phyloP scores from a whole-genome alignment of 2,888 invertebrate genomes.

The Aleiodes testaceus region DNA sequence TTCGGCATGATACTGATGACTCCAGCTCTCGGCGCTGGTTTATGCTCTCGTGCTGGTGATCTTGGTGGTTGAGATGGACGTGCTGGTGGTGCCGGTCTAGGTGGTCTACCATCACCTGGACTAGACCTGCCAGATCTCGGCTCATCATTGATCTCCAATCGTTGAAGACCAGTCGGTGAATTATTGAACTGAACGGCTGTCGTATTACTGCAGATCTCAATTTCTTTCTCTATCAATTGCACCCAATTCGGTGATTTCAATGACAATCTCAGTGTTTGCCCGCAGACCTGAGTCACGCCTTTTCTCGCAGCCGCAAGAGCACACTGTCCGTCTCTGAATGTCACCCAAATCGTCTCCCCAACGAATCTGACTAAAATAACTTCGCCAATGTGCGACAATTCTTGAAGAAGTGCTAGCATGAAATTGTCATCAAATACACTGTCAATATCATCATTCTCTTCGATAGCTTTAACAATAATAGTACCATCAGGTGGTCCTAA shows the following conservation, averaged over 20 bases:
- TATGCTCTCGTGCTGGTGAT: slow-evolving; percentile 64
- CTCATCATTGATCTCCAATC: slow-evolving; percentile 74
- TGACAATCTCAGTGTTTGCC: slow-evolving; percentile 80
- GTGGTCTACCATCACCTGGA: slow-evolving; percentile 73
- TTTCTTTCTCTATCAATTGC: slow-evolving; percentile 86
- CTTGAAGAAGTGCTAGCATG: slow-evolving; percentile 85
- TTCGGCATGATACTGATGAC: slow-evolving; percentile 67
- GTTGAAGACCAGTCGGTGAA: slow-evolving; percentile 67
- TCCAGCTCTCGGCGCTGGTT: slow-evolving; percentile 64
- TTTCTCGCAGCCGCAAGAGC: slow-evolving; percentile 83
- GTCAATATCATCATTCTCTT: slow-evolving; percentile 74
- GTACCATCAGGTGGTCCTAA: slow-evolving; percentile 97
- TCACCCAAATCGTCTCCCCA: slow-evolving; percentile 91
- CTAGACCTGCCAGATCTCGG: slow-evolving; percentile 77
- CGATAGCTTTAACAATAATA: slow-evolving; percentile 82
- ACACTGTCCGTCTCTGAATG: slow-evolving; percentile 91
- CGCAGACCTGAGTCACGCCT: slow-evolving; percentile 77
- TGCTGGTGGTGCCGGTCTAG: slow-evolving; percentile 73
- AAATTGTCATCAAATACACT: slow-evolving; percentile 86
- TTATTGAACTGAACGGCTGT: slow-evolving; percentile 83
- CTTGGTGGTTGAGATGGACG: slow-evolving; percentile 67
- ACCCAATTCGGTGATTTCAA: slow-evolving; percentile 92
- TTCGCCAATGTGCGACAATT: slow-evolving; percentile 89
- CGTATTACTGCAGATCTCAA: slow-evolving; percentile 88
- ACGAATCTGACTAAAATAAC: slow-evolving; percentile 93